Conservation (phyloP, 2,888 invertebrate species). For the Syrphus vitripennis region DNA sequence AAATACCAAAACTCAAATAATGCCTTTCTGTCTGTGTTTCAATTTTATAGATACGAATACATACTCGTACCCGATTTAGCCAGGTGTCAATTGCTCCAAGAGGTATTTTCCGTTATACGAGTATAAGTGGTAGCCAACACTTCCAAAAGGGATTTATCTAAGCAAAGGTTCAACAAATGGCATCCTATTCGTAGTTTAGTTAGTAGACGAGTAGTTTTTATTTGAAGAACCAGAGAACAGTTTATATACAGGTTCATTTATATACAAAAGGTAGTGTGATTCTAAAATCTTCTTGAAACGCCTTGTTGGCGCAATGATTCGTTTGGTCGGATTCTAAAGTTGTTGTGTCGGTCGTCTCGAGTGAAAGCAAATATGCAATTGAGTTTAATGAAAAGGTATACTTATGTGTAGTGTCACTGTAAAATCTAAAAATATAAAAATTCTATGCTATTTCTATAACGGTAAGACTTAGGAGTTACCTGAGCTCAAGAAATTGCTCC, state of each 20-base stretch:
- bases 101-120: not conserved
- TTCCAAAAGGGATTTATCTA: constrained; percentile 19
- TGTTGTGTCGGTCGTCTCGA: constrained; percentile 18
- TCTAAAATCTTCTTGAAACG: not conserved
- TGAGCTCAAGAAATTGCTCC: no score
- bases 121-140: constrained; percentile 17
- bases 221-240: not conserved
- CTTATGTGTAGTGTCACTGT: no score
- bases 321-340: not conserved
- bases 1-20: not conserved
- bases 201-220: no score
- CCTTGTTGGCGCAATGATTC: not conserved
- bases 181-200: constrained; percentile 5
- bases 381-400: constrained; percentile 31
- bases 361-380: constrained; percentile 41
- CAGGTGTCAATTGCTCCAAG: constrained; percentile 30
- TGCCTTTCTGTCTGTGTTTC: not conserved
- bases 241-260: not conserved
- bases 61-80: not conserved
- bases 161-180: constrained; percentile 12
- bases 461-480: no score
- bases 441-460: no score
- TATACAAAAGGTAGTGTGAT: not conserved
- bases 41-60: not conserved
- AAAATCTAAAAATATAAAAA: no score